Base-by-base conservation (phyloP, 2,888 invertebrate genomes). In the Drosophila atroscutellata region DNA sequence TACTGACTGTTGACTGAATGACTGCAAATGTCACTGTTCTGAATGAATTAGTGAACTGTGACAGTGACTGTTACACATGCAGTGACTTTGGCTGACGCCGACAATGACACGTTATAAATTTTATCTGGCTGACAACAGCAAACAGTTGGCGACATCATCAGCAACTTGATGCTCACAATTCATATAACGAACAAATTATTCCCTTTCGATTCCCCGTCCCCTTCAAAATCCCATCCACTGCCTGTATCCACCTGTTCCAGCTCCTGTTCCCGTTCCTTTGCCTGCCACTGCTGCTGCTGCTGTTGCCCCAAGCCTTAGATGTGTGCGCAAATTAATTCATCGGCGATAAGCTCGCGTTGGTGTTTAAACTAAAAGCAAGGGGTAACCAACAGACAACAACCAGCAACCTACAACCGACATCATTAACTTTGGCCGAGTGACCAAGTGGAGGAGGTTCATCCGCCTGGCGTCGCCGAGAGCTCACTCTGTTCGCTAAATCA, bases 351-450 rank as follows among this genome's bases (percentile, higher is more conserved):
- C 50, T 42, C 67, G 32, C 63, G 74, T 55, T 51, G 52, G 71
- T 45, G 49, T 32, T 50, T 42, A 20, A 36, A 9, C 11, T 51
- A 45, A 52, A 45, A 18, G 11, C 2, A 2, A 9, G 32, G 20
- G 52, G 13, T 13, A 37, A 36, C 9, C 18, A 28, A 24, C 3
- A 5, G 34, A 2, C 45, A 18, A 50, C 15, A 6, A 4, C 15
- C 52, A 37, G 7, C 4, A 15, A 9, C n/a, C n/a, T 24, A 24
- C 42, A 42, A 20, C 49, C 54, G 47, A 64, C 75, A 72, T 78
- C 89, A 89, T 86, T 86, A 88, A 89, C 67, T 86, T 86, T 86
- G 85, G 80, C 90, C 85, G 77, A 85, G 47, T 85, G 88, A 85
- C 90, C 85, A 87, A 85, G 72, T 84, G 68, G 51, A 67, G 59